phyloP scores from a whole-genome alignment of 2,888 invertebrate species.

The Gandaritis pyraliata region DNA sequence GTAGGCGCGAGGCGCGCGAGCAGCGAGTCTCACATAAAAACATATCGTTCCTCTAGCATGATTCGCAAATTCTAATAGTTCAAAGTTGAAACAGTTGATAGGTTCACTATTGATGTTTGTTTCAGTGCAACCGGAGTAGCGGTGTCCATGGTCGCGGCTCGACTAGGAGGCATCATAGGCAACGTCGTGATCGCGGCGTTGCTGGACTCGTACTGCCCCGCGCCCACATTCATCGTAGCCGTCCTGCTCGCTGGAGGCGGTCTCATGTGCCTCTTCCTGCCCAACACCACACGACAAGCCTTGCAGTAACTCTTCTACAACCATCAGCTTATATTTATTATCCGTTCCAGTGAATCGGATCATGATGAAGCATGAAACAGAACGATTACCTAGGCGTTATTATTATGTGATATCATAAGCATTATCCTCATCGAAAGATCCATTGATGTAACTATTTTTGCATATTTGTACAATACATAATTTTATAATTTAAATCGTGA shows the following conservation, averaged over 20 bases:
- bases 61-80: too few species aligned
- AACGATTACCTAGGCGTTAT: constrained; percentile 7
- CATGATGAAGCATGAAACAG: constrained; percentile 9
- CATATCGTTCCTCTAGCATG: too few species aligned
- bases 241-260: constrained; percentile 93
- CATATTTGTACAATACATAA: constrained; percentile 72
- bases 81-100: too few species aligned
- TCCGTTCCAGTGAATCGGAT: constrained; percentile 4
- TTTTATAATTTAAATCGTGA: constrained; percentile 58
- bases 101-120: constrained; percentile 23
- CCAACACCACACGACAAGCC: constrained; percentile 94
- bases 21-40: too few species aligned
- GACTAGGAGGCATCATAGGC: constrained; percentile 94
- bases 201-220: constrained; percentile 94
- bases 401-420: constrained; percentile 51
- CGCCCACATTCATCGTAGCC: constrained; percentile 96
- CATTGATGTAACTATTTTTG: constrained; percentile 68
- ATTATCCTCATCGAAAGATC: constrained; percentile 54
- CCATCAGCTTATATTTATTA: constrained; percentile 14
- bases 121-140: constrained; percentile 95
- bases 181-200: constrained; percentile 95
- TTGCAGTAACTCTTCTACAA: constrained; percentile 64
- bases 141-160: constrained; percentile 94
- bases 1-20: too few species aligned
- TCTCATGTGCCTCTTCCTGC: constrained; percentile 93